These are phyloP conservation scores for Taurulus bubalis DNA, from an alignment of 2,113 vertebrate species.

Conservation along the genomic window DNA sequence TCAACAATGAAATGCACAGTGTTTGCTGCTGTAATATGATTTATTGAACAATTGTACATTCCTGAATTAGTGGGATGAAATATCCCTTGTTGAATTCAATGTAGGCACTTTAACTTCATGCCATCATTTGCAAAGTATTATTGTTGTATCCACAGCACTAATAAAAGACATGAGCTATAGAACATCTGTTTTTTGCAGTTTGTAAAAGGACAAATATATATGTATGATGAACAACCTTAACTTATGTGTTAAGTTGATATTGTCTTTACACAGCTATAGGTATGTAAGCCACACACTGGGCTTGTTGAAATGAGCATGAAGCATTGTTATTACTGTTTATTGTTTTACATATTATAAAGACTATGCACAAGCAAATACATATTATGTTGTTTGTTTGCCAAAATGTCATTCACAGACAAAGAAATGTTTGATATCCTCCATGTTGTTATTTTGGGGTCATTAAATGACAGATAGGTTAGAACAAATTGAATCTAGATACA, in stretches of 20 bases:
- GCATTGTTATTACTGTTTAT: background rate
- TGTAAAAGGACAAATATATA: constrained; percentile 22
- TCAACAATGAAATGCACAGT: constrained; percentile 55
- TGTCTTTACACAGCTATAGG: background rate
- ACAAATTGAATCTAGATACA: background rate
- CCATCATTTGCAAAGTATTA: constrained; percentile 64
- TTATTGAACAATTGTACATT: constrained; percentile 62
- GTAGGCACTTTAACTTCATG: constrained; percentile 75
- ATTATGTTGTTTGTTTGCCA: background rate
- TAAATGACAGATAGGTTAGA: background rate
- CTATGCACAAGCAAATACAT: background rate
- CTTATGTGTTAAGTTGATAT: background rate
- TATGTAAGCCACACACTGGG: background rate
- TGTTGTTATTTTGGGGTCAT: background rate
- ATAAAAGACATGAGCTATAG: constrained; percentile 75
- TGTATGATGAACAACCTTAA: constrained; percentile 23
- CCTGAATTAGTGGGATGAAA: constrained; percentile 53
- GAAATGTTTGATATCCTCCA: background rate
- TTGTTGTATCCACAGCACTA: constrained; percentile 71
- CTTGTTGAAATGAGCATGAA: background rate
- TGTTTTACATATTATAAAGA: background rate
- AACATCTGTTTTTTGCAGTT: constrained; percentile 44
- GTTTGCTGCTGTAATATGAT: constrained; percentile 54
- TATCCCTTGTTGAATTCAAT: constrained; percentile 47
- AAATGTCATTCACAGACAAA: background rate